Conservation (phyloP, 2,797 vertebrate species). For the Acanthornis magna region DNA sequence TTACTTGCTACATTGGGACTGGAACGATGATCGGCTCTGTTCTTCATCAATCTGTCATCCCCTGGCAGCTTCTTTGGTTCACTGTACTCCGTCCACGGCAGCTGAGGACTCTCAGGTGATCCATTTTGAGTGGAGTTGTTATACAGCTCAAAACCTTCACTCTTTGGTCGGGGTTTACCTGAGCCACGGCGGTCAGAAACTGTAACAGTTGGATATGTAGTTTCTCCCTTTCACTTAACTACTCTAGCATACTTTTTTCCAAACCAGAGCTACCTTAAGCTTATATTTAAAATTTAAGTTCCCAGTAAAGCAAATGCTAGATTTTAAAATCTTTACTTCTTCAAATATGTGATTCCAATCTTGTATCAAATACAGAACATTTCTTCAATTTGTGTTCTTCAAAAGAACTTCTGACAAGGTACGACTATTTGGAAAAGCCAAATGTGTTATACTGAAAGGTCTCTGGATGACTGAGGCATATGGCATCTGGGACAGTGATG, state of each 20-base stretch:
- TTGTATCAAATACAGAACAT: neutral
- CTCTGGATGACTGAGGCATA: neutral
- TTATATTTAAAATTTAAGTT: neutral
- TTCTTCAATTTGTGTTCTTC: neutral
- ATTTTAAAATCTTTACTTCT: neutral
- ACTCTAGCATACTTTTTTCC: neutral
- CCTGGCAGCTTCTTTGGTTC: constrained; percentile 91
- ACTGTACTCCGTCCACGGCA: constrained; percentile 88
- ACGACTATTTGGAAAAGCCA: neutral
- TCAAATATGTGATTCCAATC: neutral
- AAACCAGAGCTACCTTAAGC: neutral
- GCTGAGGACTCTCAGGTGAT: constrained; percentile 91
- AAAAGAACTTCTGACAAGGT: neutral
- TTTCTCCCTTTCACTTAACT: constrained; percentile 27
- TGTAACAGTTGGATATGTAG: constrained; percentile 59
- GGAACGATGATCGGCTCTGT: constrained; percentile 93
- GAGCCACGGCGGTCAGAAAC: constrained; percentile 89
- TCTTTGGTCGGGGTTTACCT: constrained; percentile 95
- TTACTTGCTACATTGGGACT: constrained; percentile 99
- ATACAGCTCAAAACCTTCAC: constrained; percentile 97
- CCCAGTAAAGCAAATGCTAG: neutral
- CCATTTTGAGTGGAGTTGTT: constrained; percentile 91
- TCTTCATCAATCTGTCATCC: constrained; percentile 92
- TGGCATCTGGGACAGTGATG: neutral
- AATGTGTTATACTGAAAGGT: neutral